A percentile compares a stretch with the other conserved stretches of the same genome.
These are phyloP conservation scores for Agonum fuliginosum DNA, from an alignment of 2,888 invertebrate species.

Conservation along the genomic window DNA sequence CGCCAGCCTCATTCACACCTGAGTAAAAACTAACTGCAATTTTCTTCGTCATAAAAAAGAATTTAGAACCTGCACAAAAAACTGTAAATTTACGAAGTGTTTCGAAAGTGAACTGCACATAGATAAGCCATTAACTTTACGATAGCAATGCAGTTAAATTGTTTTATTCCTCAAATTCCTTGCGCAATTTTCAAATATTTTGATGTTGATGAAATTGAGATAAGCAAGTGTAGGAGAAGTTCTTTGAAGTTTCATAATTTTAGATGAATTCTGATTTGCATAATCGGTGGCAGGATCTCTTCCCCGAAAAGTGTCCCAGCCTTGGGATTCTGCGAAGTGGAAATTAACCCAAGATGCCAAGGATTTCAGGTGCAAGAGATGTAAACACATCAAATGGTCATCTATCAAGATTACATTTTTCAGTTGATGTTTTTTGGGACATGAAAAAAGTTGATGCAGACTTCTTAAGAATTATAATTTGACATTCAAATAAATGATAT, in stretches of 20 bases:
- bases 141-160: constrained; percentile 1
- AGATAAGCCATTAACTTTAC: constrained; percentile 4
- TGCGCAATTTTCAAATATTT: background rate
- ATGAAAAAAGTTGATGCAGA: constrained; percentile 1
- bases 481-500: background rate
- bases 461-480: background rate
- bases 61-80: constrained; percentile 4
- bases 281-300: background rate
- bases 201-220: background rate
- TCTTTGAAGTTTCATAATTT: constrained; percentile 3
- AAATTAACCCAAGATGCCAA: constrained; percentile 23
- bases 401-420: constrained; percentile 14
- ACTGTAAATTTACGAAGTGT: constrained; percentile 16
- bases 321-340: constrained; percentile 22
- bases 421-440: constrained; percentile 4
- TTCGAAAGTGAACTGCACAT: constrained; percentile 31
- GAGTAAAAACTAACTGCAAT: background rate
- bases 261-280: background rate
- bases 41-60: background rate
- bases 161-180: background rate
- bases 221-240: background rate
- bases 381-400: constrained; percentile 7
- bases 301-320: constrained; percentile 6
- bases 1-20: background rate
- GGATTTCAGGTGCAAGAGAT: background rate